Percentiles rank a stretch among this genome's conserved stretches.
Evolutionary conservation across 37 sponge, comb jelly and placozoan genomes (phyloP).

Genomic region (Aphrocallistes beatrix): DNA sequence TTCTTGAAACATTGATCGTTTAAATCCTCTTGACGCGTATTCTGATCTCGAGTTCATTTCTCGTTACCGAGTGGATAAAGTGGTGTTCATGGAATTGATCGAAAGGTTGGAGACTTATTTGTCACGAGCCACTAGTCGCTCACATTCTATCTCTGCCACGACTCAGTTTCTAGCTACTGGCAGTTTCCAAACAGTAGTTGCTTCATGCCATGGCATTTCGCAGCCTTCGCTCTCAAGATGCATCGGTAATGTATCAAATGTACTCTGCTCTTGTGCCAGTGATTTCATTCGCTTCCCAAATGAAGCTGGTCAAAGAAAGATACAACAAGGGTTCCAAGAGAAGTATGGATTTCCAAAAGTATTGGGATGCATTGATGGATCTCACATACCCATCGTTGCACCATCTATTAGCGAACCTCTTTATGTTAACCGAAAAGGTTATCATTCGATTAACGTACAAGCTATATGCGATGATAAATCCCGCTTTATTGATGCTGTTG

Average conservation of each 20-base stretch:
- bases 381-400: not conserved
- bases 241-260: not conserved
- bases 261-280: not conserved
- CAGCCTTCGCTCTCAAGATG: not conserved
- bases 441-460: constrained; percentile 5
- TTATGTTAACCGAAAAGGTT: constrained; percentile 8
- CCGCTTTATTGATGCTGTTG: not conserved
- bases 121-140: not conserved
- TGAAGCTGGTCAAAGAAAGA: not conserved
- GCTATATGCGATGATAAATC: not conserved
- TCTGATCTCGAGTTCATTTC: not conserved
- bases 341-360: not conserved
- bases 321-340: not conserved
- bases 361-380: constrained; percentile 1
- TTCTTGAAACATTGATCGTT: no score
- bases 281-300: not conserved
- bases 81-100: not conserved
- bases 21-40: constrained; percentile 7
- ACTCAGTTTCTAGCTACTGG: constrained; percentile 15
- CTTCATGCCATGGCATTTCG: not conserved
- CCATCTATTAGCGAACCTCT: not conserved
- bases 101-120: not conserved
- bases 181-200: constrained; percentile 5
- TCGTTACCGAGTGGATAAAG: not conserved
- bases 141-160: not conserved